Base-by-base conservation (phyloP, 2,888 invertebrate species). In the Beris morrisii region DNA sequence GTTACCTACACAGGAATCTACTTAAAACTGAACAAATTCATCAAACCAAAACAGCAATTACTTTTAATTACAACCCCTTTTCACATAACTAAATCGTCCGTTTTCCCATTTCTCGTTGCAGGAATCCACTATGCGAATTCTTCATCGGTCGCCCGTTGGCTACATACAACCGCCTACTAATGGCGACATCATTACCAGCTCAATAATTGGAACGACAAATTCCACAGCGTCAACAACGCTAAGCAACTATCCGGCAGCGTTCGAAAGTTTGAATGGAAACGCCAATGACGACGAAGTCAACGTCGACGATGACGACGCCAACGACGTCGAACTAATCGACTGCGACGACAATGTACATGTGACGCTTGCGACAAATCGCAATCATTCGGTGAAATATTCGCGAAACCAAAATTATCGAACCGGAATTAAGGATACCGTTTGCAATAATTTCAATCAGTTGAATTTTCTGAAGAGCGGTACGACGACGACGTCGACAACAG, bases 41-140 rank as follows among this genome's bases (percentile, higher is more conserved):
- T 15, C 5, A 57, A 57, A 57, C 43, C 28, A 22, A 22, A 15
- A 22, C 4, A 44, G 28, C 44, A 15, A 58, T 58, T 22, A 22
- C 6, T 38, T 46, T 58, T 45, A 45, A 58, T 58, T 58, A 45
- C 38, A 6, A 5, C 7, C 38, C 55, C 53, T 28, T 7, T 38
- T 56, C 7, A 15, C 32, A 43, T 43, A 13, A 32, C 7, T 54
- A 12, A 32, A 7, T 30, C 32, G 13, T 12, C 52, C 11, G 48
- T 53, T 67, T 58, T 63, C 63, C 13, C 15, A 38, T 45, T 45
- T 66, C 31, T 63, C 56, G 31, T 70, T 71, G 7, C 67, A 71
- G 70, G 55, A 64, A 64, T 53, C 45, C 63, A 67, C 57, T 53
- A 71, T 71, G 71, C 71, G 71, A 45, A 70, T 70, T 58, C 69